Conservation (phyloP, 2,797 vertebrate species). For the Pangasius larnaudii region DNA sequence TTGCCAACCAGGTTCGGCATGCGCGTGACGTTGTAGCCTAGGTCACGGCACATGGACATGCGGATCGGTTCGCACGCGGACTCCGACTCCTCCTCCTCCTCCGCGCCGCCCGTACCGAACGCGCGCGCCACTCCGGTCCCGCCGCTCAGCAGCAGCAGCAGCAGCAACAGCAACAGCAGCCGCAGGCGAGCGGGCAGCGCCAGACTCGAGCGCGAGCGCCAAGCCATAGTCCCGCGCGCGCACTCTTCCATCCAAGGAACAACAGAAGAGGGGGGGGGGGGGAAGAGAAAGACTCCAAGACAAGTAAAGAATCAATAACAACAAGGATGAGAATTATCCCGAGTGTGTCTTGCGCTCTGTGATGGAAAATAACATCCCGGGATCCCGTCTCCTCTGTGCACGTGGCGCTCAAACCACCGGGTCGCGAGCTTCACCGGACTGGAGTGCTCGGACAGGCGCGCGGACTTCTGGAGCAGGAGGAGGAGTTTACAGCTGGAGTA, state of each 20-base stretch:
- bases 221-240: constrained; percentile 1
- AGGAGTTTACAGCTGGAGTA: constrained; percentile 11
- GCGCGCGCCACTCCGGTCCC: constrained; percentile 65
- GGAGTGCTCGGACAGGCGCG: background rate
- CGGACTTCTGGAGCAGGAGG: constrained; percentile 2
- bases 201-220: constrained; percentile 33
- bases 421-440: background rate
- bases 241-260: background rate
- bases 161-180: constrained; percentile 56
- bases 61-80: constrained; percentile 94
- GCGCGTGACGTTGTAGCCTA: constrained; percentile 98
- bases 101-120: constrained; percentile 92
- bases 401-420: background rate
- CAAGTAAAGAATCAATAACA: background rate
- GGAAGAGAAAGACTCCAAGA: background rate
- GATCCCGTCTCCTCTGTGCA: background rate
- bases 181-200: constrained; percentile 55
- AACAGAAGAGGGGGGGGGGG: no score
- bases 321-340: background rate
- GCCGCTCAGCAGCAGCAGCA: constrained; percentile 57
- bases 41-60: constrained; percentile 97
- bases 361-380: background rate
- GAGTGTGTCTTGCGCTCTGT: background rate
- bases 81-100: constrained; percentile 73
- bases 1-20: constrained; percentile 98